Conservation (phyloP, 2,797 vertebrate genomes). For the Pelochelys cantorii region DNA sequence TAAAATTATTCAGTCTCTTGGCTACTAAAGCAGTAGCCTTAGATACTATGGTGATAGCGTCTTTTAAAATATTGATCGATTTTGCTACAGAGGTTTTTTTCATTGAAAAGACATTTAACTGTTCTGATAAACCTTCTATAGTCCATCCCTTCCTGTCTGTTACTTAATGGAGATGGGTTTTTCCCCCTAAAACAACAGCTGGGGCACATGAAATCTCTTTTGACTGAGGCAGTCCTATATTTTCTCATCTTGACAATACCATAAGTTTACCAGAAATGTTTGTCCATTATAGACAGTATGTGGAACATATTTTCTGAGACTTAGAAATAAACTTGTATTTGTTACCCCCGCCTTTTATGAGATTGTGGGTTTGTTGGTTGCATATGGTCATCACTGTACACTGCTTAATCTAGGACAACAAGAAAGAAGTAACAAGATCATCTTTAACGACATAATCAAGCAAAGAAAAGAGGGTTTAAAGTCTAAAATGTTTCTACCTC, state of each 20-base stretch:
- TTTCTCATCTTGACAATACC: background rate
- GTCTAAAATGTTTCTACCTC: background rate
- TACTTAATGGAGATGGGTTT: too few relatives aligned
- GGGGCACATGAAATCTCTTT: background rate
- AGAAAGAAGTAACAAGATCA: background rate
- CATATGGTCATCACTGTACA: background rate
- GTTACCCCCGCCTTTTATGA: background rate
- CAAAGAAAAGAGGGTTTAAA: background rate
- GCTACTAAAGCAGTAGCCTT: background rate
- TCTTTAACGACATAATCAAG: background rate
- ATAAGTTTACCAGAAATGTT: background rate
- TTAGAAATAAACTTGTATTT: background rate
- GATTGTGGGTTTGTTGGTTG: background rate
- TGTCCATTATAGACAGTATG: background rate
- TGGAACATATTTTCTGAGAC: background rate
- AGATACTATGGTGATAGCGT: background rate
- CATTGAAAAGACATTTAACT: background rate
- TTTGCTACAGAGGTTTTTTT: background rate
- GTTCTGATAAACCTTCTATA: conserved; percentile 14
- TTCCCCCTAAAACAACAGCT: background rate
- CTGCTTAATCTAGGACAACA: background rate
- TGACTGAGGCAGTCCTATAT: background rate
- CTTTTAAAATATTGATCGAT: background rate
- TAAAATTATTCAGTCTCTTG: background rate
- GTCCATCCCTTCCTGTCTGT: background rate